phyloP scores from a whole-genome alignment of 2,113 vertebrate species.

The Excalfactoria chinensis region DNA sequence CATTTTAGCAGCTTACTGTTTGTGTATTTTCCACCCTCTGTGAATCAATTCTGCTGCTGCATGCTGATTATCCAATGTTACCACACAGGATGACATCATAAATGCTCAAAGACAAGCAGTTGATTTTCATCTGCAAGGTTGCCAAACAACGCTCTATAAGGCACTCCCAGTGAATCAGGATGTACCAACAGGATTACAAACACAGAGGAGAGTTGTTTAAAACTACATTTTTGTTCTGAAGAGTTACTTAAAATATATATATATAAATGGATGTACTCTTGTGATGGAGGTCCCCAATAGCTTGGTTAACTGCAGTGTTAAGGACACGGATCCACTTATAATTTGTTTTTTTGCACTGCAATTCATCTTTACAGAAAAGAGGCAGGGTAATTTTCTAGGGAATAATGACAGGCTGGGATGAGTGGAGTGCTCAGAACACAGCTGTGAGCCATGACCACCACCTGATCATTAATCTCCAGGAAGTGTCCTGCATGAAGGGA shows the following conservation, averaged over 20 bases:
- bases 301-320: neutral
- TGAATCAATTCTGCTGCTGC: neutral
- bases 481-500: neutral
- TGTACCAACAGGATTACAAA: neutral
- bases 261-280: neutral
- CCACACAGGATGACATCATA: neutral
- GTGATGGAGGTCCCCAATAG: neutral
- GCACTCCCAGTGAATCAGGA: neutral
- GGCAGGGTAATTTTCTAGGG: constrained; percentile 1
- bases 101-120: neutral
- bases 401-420: constrained; percentile 13
- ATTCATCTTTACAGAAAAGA: constrained; percentile 39
- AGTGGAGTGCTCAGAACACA: neutral
- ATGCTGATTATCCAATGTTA: neutral
- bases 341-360: neutral
- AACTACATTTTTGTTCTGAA: neutral
- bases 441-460: constrained; percentile 32
- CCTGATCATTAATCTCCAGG: constrained; percentile 47
- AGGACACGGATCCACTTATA: constrained; percentile 1
- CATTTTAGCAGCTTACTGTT: neutral
- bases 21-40: neutral
- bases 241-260: neutral
- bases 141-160: constrained; percentile 5
- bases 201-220: neutral
- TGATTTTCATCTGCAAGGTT: neutral